Evolutionary conservation across 2,113 vertebrate genomes (phyloP).

Genomic region (Symphodus melops): DNA sequence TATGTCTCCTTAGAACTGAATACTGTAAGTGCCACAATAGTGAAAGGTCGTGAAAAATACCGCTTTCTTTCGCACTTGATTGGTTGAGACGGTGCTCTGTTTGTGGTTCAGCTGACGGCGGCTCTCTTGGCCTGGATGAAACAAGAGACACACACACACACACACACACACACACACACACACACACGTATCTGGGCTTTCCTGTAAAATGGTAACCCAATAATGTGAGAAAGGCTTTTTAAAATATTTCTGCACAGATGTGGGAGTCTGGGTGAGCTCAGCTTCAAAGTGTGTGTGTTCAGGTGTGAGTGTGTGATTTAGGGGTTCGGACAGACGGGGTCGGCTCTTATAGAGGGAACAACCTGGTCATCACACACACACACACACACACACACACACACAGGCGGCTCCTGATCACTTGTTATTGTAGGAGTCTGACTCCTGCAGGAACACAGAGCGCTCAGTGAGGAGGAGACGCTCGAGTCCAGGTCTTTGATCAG

Average conservation of each 20-base stretch:
- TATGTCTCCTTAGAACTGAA: constrained; percentile 55
- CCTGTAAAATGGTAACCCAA: constrained; percentile 77
- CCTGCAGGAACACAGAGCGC: constrained; percentile 62
- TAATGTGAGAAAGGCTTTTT: constrained; percentile 73
- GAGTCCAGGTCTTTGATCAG: constrained; percentile 64
- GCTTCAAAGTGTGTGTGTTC: constrained; percentile 39
- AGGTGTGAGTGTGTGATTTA: constrained; percentile 39
- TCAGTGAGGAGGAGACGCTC: constrained; percentile 54
- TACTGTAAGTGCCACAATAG: constrained; percentile 51
- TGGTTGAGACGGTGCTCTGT: constrained; percentile 59
- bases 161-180: constrained; percentile 40
- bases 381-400: constrained; percentile 2
- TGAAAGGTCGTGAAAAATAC: constrained; percentile 38
- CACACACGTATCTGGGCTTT: constrained; percentile 59
- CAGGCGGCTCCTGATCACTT: constrained; percentile 38
- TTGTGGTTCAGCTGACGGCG: constrained; percentile 74
- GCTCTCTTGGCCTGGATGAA: constrained; percentile 64
- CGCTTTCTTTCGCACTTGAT: constrained; percentile 57
- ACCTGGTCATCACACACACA: constrained; percentile 56
- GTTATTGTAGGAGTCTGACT: constrained; percentile 61
- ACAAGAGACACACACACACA: constrained; percentile 46
- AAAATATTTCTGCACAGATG: constrained; percentile 68
- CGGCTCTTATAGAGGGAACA: constrained; percentile 48
- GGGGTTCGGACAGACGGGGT: constrained; percentile 33
- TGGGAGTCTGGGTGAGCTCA: constrained; percentile 30